Percentiles rank a stretch among this genome's conserved stretches.
These are phyloP conservation scores for Eilema griseolum DNA, from an alignment of 2,888 invertebrate species.

Conservation along the genomic window DNA sequence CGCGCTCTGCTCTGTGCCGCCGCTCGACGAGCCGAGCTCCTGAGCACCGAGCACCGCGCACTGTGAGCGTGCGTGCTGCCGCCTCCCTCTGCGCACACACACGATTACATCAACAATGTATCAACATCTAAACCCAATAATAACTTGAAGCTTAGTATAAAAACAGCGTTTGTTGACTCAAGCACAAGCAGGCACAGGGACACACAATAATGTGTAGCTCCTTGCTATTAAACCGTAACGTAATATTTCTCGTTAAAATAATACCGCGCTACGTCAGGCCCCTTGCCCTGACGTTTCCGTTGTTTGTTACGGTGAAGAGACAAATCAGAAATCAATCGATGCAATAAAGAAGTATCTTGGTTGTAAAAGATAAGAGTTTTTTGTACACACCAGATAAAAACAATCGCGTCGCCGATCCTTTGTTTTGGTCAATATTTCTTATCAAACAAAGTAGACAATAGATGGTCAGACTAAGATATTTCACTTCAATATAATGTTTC, in stretches of 20 bases:
- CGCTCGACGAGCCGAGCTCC: neutral
- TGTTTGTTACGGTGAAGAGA: slow-evolving; percentile 1
- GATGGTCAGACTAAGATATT: neutral
- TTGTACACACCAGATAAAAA: neutral
- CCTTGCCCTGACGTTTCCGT: neutral
- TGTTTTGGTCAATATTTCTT: neutral
- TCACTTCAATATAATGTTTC: too few species aligned
- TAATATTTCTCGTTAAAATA: neutral
- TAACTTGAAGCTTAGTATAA: too few species aligned
- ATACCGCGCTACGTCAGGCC: neutral
- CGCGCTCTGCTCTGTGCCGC: slow-evolving; percentile 46
- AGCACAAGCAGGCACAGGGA: neutral
- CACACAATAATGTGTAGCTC: neutral
- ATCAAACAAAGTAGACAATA: neutral
- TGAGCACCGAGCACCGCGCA: slow-evolving; percentile 17
- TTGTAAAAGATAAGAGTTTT: neutral
- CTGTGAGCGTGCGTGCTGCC: neutral
- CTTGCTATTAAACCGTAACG: neutral
- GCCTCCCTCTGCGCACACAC: neutral
- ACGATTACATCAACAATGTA: neutral
- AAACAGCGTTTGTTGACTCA: too few species aligned
- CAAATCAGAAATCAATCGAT: neutral
- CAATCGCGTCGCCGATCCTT: neutral
- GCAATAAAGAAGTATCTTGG: neutral
- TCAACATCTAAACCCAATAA: neutral